These are phyloP conservation scores for Drosophila cracens DNA, from an alignment of 2,888 invertebrate species.

Conservation along the genomic window DNA sequence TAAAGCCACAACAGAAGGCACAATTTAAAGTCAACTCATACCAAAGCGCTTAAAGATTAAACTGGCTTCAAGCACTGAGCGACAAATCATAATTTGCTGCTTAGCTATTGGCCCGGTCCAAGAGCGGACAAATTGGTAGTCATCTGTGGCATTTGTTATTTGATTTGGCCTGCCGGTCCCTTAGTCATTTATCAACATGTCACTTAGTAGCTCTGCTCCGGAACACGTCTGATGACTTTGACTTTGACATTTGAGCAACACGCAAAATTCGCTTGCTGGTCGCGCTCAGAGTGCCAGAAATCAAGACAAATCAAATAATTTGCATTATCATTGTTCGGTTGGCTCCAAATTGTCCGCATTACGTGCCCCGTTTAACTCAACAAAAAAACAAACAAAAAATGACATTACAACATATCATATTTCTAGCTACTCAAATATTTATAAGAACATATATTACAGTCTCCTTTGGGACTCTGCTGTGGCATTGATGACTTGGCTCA, in stretches of 20 bases:
- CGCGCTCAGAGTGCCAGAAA: slow-evolving; percentile 42
- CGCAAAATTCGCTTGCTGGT: slow-evolving; percentile 39
- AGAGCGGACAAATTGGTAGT: slow-evolving; percentile 41
- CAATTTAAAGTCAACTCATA: slow-evolving; percentile 28
- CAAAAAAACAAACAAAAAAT: background rate
- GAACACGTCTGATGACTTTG: slow-evolving; percentile 47
- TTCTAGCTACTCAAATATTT: slow-evolving; percentile 24
- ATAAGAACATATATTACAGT: slow-evolving; percentile 10
- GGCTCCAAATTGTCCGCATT: slow-evolving; percentile 42
- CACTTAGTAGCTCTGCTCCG: slow-evolving; percentile 51
- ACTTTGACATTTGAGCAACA: slow-evolving; percentile 44
- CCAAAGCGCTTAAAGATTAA: slow-evolving; percentile 11
- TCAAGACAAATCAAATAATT: slow-evolving; percentile 49
- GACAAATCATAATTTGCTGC: slow-evolving; percentile 36
- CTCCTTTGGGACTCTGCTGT: background rate
- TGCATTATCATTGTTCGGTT: slow-evolving; percentile 48
- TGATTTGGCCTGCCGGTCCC: slow-evolving; percentile 36
- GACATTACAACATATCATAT: background rate
- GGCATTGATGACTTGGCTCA: background rate
- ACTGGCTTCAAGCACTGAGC: slow-evolving; percentile 11
- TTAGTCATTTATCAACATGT: slow-evolving; percentile 68
- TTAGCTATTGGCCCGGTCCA: slow-evolving; percentile 4
- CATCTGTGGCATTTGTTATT: slow-evolving; percentile 39
- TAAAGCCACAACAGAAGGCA: slow-evolving; percentile 24
- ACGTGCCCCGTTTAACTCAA: slow-evolving; percentile 30